These are phyloP conservation scores for Stenodera caucasica DNA, from an alignment of 2,888 invertebrate species.

Conservation along the genomic window DNA sequence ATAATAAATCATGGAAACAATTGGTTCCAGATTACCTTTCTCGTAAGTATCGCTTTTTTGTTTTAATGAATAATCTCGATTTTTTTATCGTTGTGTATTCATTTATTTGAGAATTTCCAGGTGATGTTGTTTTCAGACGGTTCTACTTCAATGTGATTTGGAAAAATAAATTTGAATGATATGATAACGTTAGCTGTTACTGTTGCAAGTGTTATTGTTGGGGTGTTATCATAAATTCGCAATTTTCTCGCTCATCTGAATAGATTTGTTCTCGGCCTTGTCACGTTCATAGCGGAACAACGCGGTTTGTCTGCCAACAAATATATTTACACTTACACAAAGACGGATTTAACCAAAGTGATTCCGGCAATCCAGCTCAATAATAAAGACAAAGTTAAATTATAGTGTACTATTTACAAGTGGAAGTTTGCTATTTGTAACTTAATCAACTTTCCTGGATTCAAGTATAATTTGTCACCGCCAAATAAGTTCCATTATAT, in stretches of 20 bases:
- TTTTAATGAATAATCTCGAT: too few species aligned
- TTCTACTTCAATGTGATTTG: background rate
- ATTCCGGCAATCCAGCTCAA: conserved; percentile 1
- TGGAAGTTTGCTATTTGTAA: conserved; percentile 10
- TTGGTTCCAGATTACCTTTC: background rate
- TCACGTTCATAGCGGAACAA: conserved; percentile 4
- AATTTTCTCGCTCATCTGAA: conserved; percentile 4
- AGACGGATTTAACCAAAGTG: background rate
- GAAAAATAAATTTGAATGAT: background rate
- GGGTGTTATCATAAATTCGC: conserved; percentile 3
- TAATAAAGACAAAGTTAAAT: conserved; percentile 17
- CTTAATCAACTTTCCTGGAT: conserved; percentile 22
- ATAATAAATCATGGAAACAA: conserved; percentile 2
- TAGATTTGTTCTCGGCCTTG: background rate
- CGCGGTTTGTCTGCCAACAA: conserved; percentile 1
- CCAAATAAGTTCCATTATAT: conserved; percentile 13
- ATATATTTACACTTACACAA: background rate
- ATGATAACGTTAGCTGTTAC: background rate
- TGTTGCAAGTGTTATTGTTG: background rate
- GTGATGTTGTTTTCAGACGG: background rate
- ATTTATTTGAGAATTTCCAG: background rate
- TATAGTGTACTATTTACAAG: conserved; percentile 16
- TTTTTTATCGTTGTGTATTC: too few species aligned
- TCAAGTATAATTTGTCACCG: conserved; percentile 16
- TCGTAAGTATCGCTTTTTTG: too few species aligned